Evolutionary conservation across 2,888 invertebrate species (phyloP).

Genomic region (Pemphredon lugubris): DNA sequence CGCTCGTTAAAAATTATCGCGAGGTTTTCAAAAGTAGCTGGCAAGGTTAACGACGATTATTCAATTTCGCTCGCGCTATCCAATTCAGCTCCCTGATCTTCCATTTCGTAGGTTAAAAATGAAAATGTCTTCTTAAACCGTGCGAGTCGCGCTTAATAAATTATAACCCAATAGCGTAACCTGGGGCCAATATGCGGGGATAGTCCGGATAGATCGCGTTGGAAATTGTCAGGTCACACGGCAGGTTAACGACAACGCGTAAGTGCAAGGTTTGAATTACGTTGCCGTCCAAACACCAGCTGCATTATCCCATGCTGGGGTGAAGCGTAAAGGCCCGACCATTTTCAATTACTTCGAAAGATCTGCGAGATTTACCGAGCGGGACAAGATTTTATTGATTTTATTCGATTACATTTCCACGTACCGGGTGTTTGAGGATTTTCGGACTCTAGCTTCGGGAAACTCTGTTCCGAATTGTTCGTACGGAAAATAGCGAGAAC

Average conservation of each 20-base stretch:
- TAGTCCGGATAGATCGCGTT: slow-evolving; percentile 18
- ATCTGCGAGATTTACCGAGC: neutral
- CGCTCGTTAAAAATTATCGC: too few species aligned
- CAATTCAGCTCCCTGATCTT: too few species aligned
- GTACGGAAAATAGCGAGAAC: neutral
- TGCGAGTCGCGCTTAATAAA: too few species aligned
- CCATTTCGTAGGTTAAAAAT: too few species aligned
- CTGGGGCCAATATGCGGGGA: neutral
- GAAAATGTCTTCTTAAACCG: too few species aligned
- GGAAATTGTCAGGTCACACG: slow-evolving; percentile 41
- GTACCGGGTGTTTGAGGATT: neutral
- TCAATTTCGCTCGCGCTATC: too few species aligned
- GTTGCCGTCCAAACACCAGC: slow-evolving; percentile 8
- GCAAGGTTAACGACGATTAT: too few species aligned
- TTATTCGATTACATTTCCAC: neutral
- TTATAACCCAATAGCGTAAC: too few species aligned
- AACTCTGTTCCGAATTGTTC: neutral
- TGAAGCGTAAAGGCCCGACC: slow-evolving; percentile 1
- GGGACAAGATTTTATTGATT: neutral
- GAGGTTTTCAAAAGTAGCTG: too few species aligned
- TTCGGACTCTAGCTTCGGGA: too few species aligned
- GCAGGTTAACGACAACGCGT: slow-evolving; percentile 53
- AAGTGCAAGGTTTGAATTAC: slow-evolving; percentile 23
- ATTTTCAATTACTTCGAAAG: slow-evolving; percentile 8
- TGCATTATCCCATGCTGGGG: neutral